Percentiles rank a stretch among this genome's conserved stretches.
phyloP scores from a whole-genome alignment of 2,888 invertebrate genomes.

The Tetropium fuscum region DNA sequence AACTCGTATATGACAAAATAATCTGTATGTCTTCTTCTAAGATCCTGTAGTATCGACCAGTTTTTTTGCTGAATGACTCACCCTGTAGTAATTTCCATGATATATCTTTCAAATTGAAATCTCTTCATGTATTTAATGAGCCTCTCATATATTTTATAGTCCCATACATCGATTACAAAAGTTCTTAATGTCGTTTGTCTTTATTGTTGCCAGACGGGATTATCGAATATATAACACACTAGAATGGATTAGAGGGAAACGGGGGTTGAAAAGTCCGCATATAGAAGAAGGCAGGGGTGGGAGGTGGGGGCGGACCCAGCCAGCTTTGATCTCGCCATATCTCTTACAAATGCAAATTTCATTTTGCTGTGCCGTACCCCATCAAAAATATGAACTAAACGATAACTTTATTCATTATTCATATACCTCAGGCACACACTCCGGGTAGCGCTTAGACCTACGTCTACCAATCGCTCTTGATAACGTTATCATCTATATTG shows the following conservation, averaged over 20 bases:
- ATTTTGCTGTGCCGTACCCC: slow-evolving; percentile 68
- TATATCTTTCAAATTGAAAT: too few species aligned
- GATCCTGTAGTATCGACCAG: too few species aligned
- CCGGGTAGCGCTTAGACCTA: slow-evolving; percentile 34
- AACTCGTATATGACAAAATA: too few species aligned
- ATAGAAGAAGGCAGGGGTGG: slow-evolving; percentile 43
- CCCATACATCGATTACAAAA: too few species aligned
- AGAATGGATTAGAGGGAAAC: slow-evolving; percentile 44
- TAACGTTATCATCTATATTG: slow-evolving; percentile 12
- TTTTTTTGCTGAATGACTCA: too few species aligned
- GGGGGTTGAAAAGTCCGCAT: slow-evolving; percentile 47
- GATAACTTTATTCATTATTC: slow-evolving; percentile 74
- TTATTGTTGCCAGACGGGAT: slow-evolving; percentile 17
- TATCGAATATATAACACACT: slow-evolving; percentile 34
- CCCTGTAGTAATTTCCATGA: too few species aligned
- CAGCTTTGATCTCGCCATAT: slow-evolving; percentile 68
- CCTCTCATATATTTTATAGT: too few species aligned
- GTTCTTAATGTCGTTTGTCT: too few species aligned
- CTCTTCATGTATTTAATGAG: too few species aligned
- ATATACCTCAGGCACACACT: slow-evolving; percentile 67
- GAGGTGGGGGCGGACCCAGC: slow-evolving; percentile 51
- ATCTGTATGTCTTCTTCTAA: too few species aligned
- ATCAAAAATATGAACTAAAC: slow-evolving; percentile 74
- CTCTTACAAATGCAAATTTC: slow-evolving; percentile 69
- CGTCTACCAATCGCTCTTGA: slow-evolving; percentile 36